These are phyloP conservation scores for Xiphorhynchus erythropygius DNA, from an alignment of 2,797 vertebrate species.

Conservation along the genomic window DNA sequence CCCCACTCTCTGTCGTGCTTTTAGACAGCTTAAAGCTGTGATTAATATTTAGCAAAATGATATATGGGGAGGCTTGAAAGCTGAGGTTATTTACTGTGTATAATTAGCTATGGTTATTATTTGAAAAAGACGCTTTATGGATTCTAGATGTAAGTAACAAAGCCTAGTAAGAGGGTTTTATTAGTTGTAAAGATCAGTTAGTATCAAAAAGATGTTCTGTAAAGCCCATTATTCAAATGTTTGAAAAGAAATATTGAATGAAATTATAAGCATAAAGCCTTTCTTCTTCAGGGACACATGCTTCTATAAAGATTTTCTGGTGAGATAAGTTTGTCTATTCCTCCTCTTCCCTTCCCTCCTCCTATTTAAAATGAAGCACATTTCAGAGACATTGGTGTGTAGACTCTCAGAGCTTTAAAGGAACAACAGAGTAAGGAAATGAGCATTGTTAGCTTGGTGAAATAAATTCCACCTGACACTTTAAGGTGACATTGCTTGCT, in stretches of 20 bases:
- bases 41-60: slow-evolving; percentile 71
- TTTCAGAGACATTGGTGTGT: not conserved
- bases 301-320: slow-evolving; percentile 37
- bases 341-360: not conserved
- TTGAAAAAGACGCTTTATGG: slow-evolving; percentile 37
- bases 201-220: slow-evolving; percentile 24
- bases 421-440: slow-evolving; percentile 41
- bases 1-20: not conserved
- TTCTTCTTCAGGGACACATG: not conserved
- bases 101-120: slow-evolving; percentile 66
- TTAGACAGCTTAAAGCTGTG: slow-evolving; percentile 59
- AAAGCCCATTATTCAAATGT: slow-evolving; percentile 35
- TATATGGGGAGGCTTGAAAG: slow-evolving; percentile 59
- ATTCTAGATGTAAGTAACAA: slow-evolving; percentile 10
- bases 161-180: slow-evolving; percentile 8
- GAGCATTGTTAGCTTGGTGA: slow-evolving; percentile 25
- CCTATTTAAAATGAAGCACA: not conserved
- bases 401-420: not conserved
- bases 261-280: slow-evolving; percentile 8
- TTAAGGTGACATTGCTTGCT: slow-evolving; percentile 26
- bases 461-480: slow-evolving; percentile 25
- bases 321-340: slow-evolving; percentile 27
- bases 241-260: slow-evolving; percentile 49
- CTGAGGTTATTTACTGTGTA: slow-evolving; percentile 64
- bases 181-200: slow-evolving; percentile 18